Base-by-base conservation (phyloP, 2,888 invertebrate genomes). In the Megaustenia siamemsis region DNA sequence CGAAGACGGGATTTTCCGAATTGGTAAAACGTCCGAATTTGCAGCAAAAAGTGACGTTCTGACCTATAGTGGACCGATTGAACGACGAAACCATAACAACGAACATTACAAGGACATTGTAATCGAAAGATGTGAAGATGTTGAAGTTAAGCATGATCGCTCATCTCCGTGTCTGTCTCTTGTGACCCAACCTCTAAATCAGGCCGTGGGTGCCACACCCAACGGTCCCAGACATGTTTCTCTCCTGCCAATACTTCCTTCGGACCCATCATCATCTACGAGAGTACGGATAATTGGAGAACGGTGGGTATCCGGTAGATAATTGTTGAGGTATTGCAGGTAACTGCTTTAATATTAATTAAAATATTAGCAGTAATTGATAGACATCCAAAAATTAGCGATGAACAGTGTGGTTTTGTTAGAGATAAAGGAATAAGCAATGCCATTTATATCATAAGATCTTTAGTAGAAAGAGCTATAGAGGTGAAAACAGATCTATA, bases 141-240 rank as follows among this genome's bases (percentile, higher is more conserved):
- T 78, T 21, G 68, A 80, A 15, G 83, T 77, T 21, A 86, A 68
- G 77, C 40, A 32, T 18, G 80, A 18, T 45, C 75, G 75, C 8
- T 43, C 73, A 21, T 49, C 69, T 8, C 35, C 66, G 15, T 28
- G 45, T 49, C 43, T 75, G 21, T 84, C 84, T 60, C 45, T 66
- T 15, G 76, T 63, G 66, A 49, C 63, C 6, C 77, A 15, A 4
- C 35, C 40, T 10, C 77, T 28, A 28, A 1, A 1, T 1, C 43
- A n/a, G n/a, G 45, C 53, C 15, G 56, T 80, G n/a, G 71, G 21
- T 49, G 68, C 93, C 88, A 94, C 95, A 15, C 95, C 95, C 84
- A 96, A 96, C 93, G 96, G 96, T 88, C 96, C 96, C 24, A 94
- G 95, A 88, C 94, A 95, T 88, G 95, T 95, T 66, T 95, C 96